A percentile compares a stretch with the other conserved stretches of the same genome.
Evolutionary conservation across 2,113 vertebrate species (phyloP).

Genomic region (Albula goreensis): DNA sequence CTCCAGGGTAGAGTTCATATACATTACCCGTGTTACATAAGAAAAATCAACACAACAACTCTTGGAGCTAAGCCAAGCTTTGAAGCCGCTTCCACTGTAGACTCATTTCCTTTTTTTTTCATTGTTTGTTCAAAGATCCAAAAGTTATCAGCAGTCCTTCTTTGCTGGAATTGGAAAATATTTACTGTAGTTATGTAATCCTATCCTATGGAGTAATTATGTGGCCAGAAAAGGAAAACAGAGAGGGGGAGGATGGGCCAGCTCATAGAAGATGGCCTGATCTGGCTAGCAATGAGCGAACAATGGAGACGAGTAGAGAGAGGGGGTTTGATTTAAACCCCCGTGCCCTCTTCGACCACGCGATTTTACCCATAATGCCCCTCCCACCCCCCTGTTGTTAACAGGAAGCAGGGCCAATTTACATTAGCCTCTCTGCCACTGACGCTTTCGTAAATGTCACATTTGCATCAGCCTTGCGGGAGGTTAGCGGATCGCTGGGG

Average conservation of each 20-base stretch:
- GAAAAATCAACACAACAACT: not conserved
- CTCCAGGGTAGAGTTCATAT: not conserved
- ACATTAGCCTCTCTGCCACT: no score
- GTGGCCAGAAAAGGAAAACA: not conserved
- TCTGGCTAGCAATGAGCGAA: conserved; percentile 8
- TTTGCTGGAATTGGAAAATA: conserved; percentile 11
- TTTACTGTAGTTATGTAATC: conserved; percentile 12
- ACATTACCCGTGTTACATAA: not conserved
- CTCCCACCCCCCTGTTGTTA: not conserved
- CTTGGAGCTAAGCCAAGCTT: not conserved
- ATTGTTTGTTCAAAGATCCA: not conserved
- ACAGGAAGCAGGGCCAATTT: conserved; percentile 25
- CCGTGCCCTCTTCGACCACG: not conserved
- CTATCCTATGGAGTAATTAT: conserved; percentile 23
- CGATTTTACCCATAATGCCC: conserved; percentile 20
- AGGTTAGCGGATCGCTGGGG: no score
- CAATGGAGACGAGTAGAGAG: not conserved
- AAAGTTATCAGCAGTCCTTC: not conserved
- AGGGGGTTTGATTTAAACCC: conserved; percentile 3
- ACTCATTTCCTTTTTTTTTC: not conserved
- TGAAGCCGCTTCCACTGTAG: not conserved
- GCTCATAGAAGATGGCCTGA: not conserved
- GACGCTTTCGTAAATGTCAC: no score
- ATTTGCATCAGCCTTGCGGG: no score
- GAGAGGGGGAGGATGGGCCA: not conserved